Conservation (phyloP, 2,113 vertebrate species). For the Lophotis ruficrista region DNA sequence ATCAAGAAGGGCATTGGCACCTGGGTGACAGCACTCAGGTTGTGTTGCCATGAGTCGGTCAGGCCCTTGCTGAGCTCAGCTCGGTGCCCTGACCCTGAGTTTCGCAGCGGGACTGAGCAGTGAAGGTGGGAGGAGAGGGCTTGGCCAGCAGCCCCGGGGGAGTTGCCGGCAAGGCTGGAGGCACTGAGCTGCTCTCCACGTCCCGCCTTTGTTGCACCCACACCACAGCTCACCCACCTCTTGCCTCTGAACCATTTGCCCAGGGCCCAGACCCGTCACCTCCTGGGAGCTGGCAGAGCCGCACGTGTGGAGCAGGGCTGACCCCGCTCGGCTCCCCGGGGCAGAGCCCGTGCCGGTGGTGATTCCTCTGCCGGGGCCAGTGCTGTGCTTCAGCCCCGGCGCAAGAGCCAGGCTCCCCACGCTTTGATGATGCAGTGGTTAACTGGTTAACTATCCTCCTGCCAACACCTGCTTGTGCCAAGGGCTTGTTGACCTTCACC, state of each 20-base stretch:
- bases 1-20: fast-evolving
- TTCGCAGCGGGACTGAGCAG: neutral
- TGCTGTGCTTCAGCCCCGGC: neutral
- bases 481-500: neutral
- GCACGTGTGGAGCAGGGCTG: neutral
- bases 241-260: neutral
- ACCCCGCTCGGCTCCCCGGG: fast-evolving
- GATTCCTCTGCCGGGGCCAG: neutral
- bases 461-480: neutral
- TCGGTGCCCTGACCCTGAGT: neutral
- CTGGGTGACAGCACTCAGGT: neutral
- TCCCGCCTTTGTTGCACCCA: neutral
- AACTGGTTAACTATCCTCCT: neutral
- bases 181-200: neutral
- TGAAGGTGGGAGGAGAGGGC: neutral
- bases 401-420: fast-evolving
- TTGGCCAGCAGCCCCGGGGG: neutral
- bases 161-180: neutral
- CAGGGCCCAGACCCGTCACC: neutral
- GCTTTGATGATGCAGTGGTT: neutral
- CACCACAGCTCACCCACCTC: neutral
- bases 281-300: neutral
- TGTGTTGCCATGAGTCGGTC: neutral
- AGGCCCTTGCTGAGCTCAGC: neutral
- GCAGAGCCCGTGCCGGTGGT: neutral